phyloP scores from a whole-genome alignment of 1,140 invertebrate genomes.

The Venustaconcha ellipsiformis region DNA sequence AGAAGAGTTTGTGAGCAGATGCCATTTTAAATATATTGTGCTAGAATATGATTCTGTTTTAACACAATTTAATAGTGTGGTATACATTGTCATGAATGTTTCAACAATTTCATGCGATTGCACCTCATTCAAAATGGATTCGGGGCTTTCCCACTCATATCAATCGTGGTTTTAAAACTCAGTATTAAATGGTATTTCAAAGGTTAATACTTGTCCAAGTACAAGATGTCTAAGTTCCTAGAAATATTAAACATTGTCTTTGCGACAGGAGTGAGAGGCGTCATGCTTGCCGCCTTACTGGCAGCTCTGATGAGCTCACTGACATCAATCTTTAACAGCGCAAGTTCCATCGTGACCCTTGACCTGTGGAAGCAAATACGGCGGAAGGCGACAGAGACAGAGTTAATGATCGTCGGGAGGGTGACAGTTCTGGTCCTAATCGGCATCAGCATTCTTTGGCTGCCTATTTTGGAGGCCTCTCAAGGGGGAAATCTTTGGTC shows the following conservation, averaged over 20 bases:
- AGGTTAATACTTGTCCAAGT: background rate
- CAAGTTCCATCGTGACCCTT: conserved; percentile 73
- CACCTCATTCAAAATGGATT: too few species aligned
- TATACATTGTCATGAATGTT: too few species aligned
- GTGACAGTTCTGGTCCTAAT: conserved; percentile 69
- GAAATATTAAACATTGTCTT: background rate
- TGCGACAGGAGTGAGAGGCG: conserved; percentile 16
- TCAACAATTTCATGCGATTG: too few species aligned
- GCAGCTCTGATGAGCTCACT: conserved; percentile 73
- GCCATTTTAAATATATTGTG: too few species aligned
- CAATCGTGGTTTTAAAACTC: too few species aligned
- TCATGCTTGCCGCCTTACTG: conserved; percentile 65
- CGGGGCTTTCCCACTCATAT: too few species aligned
- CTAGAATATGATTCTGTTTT: too few species aligned
- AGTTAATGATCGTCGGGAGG: conserved; percentile 71
- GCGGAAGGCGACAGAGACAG: conserved; percentile 38
- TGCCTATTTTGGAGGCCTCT: conserved; percentile 71
- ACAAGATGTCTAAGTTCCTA: background rate
- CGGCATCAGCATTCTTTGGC: conserved; percentile 71
- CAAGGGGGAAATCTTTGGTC: conserved; percentile 71
- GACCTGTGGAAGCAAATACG: conserved; percentile 68
- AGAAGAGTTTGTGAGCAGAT: too few species aligned
- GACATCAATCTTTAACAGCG: conserved; percentile 74
- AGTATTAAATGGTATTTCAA: background rate
- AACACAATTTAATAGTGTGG: too few species aligned